Evolutionary conservation across 2,888 invertebrate genomes (phyloP).

Genomic region (Drosophila setosimentum): DNA sequence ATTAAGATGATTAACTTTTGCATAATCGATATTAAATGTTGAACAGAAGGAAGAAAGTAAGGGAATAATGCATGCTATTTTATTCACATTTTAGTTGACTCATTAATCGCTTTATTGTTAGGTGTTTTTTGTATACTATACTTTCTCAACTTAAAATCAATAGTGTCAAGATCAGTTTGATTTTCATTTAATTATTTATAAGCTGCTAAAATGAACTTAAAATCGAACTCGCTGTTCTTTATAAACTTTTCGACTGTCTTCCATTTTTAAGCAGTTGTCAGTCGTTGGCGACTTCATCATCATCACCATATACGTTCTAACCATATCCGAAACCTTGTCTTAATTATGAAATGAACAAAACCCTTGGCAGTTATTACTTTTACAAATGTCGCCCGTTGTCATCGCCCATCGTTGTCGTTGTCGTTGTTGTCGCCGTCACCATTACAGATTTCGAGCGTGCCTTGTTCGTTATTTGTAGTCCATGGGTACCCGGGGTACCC

Average conservation of each 20-base stretch:
- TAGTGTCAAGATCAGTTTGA: not conserved
- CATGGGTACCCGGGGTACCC: not conserved
- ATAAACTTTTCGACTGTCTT: conserved; percentile 29
- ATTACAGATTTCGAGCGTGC: conserved; percentile 68
- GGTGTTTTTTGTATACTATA: not conserved
- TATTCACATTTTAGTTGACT: not conserved
- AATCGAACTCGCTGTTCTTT: not conserved
- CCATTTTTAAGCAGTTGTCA: conserved; percentile 49
- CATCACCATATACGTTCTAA: conserved; percentile 5
- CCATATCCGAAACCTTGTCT: conserved; percentile 55
- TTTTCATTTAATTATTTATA: not conserved
- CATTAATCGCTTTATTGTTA: not conserved
- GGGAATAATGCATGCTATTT: not conserved
- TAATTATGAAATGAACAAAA: conserved; percentile 69
- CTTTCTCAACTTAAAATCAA: not conserved
- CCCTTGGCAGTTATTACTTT: conserved; percentile 60
- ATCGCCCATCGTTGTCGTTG: conserved; percentile 34
- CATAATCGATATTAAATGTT: conserved; percentile 50
- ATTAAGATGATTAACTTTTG: conserved; percentile 77
- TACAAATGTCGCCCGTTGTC: conserved; percentile 68
- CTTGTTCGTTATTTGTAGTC: conserved; percentile 33
- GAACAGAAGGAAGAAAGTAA: not conserved
- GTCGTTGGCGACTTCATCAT: conserved; percentile 21
- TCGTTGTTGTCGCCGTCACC: conserved; percentile 48
- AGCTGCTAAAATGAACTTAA: conserved; percentile 1